A percentile compares a stretch with the other conserved stretches of the same genome.
Evolutionary conservation across 2,113 vertebrate species (phyloP).

Genomic region (Tinamus guttatus): DNA sequence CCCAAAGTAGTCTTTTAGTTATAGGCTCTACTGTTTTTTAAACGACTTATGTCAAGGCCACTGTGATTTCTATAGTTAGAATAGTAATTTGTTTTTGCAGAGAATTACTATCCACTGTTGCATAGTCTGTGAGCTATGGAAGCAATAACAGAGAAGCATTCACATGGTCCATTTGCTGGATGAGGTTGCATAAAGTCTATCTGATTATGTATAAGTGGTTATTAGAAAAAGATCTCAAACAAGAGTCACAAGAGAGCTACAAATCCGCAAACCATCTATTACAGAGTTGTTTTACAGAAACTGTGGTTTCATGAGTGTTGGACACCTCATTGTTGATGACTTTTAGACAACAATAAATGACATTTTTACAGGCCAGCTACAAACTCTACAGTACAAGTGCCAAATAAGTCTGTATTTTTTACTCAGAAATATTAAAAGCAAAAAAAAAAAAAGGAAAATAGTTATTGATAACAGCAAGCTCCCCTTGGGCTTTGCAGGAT

Average conservation of each 20-base stretch:
- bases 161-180: slow-evolving; percentile 70
- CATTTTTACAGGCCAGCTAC: slow-evolving; percentile 11
- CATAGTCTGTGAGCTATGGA: slow-evolving; percentile 40
- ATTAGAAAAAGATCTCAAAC: slow-evolving; percentile 66
- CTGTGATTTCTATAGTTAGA: slow-evolving; percentile 66
- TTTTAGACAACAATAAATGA: slow-evolving; percentile 52
- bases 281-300: slow-evolving; percentile 50
- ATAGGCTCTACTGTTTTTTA: slow-evolving; percentile 20
- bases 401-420: background rate
- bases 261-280: slow-evolving; percentile 58
- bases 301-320: slow-evolving; percentile 47
- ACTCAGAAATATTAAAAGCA: slow-evolving; percentile 52
- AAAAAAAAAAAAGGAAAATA: slow-evolving; percentile 27
- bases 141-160: slow-evolving; percentile 66
- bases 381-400: slow-evolving; percentile 30
- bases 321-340: slow-evolving; percentile 43
- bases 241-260: slow-evolving; percentile 38
- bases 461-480: slow-evolving; percentile 46
- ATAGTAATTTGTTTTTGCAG: slow-evolving; percentile 58
- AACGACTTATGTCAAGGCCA: slow-evolving; percentile 54
- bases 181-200: slow-evolving; percentile 74
- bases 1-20: slow-evolving; percentile 24
- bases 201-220: slow-evolving; percentile 73
- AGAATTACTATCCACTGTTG: slow-evolving; percentile 57
- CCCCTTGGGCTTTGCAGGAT: slow-evolving; percentile 12